Percentiles rank a stretch among this genome's conserved stretches.
Conservation (phyloP, 2,797 vertebrate genomes). For the Vultur gryphus region DNA sequence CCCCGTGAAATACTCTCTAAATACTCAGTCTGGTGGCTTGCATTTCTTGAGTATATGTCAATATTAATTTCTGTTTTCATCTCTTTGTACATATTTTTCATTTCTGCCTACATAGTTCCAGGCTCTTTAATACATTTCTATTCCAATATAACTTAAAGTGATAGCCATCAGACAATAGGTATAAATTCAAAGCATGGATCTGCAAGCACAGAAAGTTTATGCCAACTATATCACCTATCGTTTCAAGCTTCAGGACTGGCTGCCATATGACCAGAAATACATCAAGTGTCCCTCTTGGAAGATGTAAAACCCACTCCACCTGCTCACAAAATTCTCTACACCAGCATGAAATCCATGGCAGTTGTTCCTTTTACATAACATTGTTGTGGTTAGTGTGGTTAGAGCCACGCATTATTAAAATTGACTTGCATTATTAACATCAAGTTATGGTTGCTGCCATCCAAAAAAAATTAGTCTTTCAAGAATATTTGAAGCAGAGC, state of each 20-base stretch:
- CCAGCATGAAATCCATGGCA: not conserved
- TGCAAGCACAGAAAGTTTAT: not conserved
- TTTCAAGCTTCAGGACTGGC: not conserved
- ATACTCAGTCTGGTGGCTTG: not conserved
- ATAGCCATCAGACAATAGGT: not conserved
- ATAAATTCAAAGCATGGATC: not conserved
- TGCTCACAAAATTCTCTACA: not conserved
- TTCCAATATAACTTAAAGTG: not conserved
- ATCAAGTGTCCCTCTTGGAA: not conserved
- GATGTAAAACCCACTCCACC: not conserved
- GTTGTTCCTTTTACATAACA: not conserved
- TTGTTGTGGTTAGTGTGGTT: not conserved
- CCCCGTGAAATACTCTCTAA: not conserved
- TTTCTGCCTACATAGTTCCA: not conserved
- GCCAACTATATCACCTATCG: not conserved
- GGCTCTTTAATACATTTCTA: not conserved
- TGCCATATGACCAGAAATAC: not conserved
- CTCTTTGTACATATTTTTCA: not conserved
- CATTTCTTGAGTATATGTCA: not conserved
- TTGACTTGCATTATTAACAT: not conserved
- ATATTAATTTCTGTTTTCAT: not conserved
- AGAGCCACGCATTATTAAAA: conserved; percentile 13
- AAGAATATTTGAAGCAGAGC: not conserved
- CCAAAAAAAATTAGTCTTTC: not conserved
- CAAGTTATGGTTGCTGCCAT: not conserved